Evolutionary conservation across 2,888 invertebrate genomes (phyloP).

Genomic region (Stegana nigrithorax): DNA sequence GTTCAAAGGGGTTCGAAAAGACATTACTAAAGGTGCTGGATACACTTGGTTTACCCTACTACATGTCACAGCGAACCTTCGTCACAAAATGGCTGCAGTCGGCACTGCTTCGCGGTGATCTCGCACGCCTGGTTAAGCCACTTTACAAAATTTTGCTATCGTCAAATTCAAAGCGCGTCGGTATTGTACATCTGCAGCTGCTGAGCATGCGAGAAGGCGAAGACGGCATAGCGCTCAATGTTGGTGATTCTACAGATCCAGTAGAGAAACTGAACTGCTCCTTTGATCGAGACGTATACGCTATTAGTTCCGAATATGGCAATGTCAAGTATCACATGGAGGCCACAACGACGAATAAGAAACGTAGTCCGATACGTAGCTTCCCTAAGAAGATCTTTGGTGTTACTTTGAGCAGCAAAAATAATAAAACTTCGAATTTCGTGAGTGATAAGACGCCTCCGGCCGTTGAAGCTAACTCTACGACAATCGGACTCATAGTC

Average conservation of each 20-base stretch:
- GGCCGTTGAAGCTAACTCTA: conserved; percentile 40
- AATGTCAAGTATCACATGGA: conserved; percentile 73
- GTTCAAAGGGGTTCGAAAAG: conserved; percentile 70
- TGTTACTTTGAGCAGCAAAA: conserved; percentile 66
- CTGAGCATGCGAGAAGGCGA: conserved; percentile 70
- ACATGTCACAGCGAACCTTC: conserved; percentile 69
- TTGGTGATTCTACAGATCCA: conserved; percentile 38
- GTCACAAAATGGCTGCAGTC: conserved; percentile 83
- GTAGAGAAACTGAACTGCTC: conserved; percentile 56
- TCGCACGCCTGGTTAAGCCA: conserved; percentile 82
- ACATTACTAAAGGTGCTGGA: conserved; percentile 77
- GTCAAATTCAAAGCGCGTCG: conserved; percentile 83
- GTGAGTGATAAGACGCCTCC: conserved; percentile 61
- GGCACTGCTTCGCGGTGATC: conserved; percentile 80
- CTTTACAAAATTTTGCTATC: conserved; percentile 80
- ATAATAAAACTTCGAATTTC: conserved; percentile 68
- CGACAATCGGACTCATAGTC: conserved; percentile 74
- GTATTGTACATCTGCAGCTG: conserved; percentile 80
- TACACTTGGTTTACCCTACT: conserved; percentile 62
- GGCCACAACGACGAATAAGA: conserved; percentile 60
- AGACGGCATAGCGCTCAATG: conserved; percentile 44
- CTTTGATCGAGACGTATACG: conserved; percentile 76
- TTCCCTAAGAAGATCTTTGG: conserved; percentile 68
- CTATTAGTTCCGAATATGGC: conserved; percentile 85
- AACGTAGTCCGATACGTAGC: conserved; percentile 66